Conservation (phyloP, 2,113 vertebrate species). For the Corynorhinus townsendii region DNA sequence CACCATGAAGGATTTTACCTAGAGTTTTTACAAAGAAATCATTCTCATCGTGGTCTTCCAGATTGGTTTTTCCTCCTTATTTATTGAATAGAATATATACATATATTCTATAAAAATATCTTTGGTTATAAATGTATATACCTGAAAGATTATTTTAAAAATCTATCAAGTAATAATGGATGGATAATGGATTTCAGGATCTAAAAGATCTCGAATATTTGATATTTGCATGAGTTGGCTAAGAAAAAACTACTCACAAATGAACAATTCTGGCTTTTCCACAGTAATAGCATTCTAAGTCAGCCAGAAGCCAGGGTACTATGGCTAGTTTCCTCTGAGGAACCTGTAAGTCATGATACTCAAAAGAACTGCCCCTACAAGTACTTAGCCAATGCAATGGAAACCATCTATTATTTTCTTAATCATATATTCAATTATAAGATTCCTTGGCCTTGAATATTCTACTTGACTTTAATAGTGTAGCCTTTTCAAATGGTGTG, state of each 20-base stretch:
- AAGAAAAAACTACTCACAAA: constrained; percentile 8
- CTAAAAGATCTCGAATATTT: constrained; percentile 18
- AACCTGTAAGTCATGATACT: neutral
- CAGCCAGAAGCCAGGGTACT: neutral
- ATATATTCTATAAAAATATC: neutral
- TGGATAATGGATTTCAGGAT: constrained; percentile 9
- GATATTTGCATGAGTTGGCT: neutral
- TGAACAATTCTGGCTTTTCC: neutral
- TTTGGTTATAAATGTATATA: neutral
- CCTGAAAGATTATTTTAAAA: neutral
- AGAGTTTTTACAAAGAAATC: constrained; percentile 24
- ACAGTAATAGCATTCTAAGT: neutral
- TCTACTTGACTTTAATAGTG: constrained; percentile 29
- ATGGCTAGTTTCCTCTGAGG: neutral
- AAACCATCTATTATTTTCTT: constrained; percentile 29
- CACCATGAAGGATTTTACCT: neutral
- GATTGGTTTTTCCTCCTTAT: neutral
- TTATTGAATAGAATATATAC: neutral
- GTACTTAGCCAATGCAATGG: neutral
- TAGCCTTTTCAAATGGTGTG: constrained; percentile 6
- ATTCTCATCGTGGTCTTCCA: neutral
- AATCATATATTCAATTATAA: neutral
- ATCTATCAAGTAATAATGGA: neutral
- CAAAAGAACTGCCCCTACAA: neutral
- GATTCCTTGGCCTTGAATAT: neutral